Conservation (phyloP, 1,140 invertebrate genomes). For the Venustaconcha ellipsiformis region DNA sequence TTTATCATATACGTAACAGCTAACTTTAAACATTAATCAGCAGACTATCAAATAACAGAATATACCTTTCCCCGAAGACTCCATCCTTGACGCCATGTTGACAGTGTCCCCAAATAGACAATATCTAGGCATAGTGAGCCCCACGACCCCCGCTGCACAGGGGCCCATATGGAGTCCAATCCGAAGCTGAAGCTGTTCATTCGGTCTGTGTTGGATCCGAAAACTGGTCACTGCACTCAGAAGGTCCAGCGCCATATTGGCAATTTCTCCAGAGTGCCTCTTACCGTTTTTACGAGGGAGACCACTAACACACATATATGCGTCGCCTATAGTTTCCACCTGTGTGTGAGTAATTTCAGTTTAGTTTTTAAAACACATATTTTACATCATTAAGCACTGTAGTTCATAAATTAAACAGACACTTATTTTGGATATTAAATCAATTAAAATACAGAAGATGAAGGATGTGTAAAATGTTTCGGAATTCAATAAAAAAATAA, state of each 20-base stretch:
- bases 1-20: too few relatives aligned
- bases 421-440: not conserved
- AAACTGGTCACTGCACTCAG: conserved; percentile 88
- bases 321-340: conserved; percentile 97
- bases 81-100: conserved; percentile 93
- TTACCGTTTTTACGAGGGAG: conserved; percentile 83
- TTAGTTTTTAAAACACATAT: not conserved
- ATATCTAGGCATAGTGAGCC: conserved; percentile 89
- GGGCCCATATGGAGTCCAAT: conserved; percentile 93
- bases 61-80: conserved; percentile 76
- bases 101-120: conserved; percentile 88
- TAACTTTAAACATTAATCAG: too few relatives aligned
- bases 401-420: not conserved
- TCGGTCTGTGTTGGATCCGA: conserved; percentile 86
- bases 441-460: too few relatives aligned
- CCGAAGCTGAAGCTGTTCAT: conserved; percentile 86
- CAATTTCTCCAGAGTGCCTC: conserved; percentile 84
- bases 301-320: conserved; percentile 95
- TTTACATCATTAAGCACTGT: not conserved
- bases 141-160: conserved; percentile 90
- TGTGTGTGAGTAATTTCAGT: conserved; percentile 53
- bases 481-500: too few relatives aligned
- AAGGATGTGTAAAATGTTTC: too few relatives aligned
- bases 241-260: conserved; percentile 90
- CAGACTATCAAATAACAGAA: not conserved